These are phyloP conservation scores for Phenacoccus solenopsis DNA, from an alignment of 1,140 invertebrate species.

Conservation along the genomic window DNA sequence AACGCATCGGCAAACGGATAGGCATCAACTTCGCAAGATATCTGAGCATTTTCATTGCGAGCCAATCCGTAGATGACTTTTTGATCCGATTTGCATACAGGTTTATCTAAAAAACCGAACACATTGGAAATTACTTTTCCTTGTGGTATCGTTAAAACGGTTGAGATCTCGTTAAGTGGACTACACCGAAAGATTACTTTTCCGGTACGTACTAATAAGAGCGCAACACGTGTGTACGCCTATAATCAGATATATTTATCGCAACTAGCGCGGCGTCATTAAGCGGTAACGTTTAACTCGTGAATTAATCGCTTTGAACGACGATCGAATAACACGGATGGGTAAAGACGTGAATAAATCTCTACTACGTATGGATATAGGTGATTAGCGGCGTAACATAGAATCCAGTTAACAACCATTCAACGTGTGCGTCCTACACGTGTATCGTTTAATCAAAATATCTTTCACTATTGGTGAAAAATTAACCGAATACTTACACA, in stretches of 20 bases:
- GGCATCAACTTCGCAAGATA: conserved; percentile 73
- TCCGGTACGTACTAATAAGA: neutral
- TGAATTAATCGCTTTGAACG: neutral
- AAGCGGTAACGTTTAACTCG: neutral
- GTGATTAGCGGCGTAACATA: neutral
- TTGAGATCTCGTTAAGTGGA: neutral
- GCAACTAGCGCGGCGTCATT: neutral
- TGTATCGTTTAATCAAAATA: too few relatives aligned
- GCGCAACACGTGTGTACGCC: neutral
- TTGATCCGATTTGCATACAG: conserved; percentile 63
- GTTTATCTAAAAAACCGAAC: conserved; percentile 53
- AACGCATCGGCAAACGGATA: conserved; percentile 70
- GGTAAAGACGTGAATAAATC: too few relatives aligned
- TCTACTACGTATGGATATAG: too few relatives aligned
- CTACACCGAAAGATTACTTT: neutral
- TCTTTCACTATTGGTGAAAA: too few relatives aligned
- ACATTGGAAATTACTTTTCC: too few relatives aligned
- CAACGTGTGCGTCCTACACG: neutral
- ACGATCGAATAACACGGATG: neutral
- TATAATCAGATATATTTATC: neutral
- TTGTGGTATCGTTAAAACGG: neutral
- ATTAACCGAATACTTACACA: conserved; percentile 63
- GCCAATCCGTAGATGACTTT: conserved; percentile 74
- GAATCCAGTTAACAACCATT: neutral
- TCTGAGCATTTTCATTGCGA: conserved; percentile 61